Percentiles rank a stretch among this genome's conserved stretches.
Conservation (phyloP, 2,113 vertebrate genomes). For the Mormyrus iriodes region DNA sequence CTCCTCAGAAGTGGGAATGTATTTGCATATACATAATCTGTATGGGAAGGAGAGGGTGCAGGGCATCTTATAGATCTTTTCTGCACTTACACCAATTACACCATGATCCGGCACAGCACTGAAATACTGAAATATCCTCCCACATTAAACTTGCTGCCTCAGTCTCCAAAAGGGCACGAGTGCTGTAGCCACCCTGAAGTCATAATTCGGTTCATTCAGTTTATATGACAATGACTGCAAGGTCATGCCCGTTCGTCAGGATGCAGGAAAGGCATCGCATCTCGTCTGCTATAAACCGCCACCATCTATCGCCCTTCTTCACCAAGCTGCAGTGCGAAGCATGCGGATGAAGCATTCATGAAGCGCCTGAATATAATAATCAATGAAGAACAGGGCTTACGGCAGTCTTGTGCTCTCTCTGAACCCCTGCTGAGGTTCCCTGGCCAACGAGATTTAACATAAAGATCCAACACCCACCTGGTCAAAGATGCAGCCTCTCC, state of each 20-base stretch:
- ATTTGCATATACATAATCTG: background rate
- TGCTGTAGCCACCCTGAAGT: background rate
- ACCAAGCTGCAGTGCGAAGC: background rate
- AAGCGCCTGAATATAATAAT: background rate
- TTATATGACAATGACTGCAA: background rate
- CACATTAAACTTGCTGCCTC: background rate
- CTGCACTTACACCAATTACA: background rate
- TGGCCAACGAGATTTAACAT: background rate
- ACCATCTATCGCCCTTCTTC: background rate
- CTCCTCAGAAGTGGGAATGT: background rate
- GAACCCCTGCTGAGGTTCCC: background rate
- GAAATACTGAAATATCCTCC: background rate
- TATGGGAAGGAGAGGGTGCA: background rate
- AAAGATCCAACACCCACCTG: background rate
- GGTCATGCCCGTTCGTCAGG: background rate
- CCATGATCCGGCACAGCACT: background rate
- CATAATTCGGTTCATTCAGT: background rate
- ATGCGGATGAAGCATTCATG: background rate
- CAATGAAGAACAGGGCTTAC: background rate
- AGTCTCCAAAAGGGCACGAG: background rate
- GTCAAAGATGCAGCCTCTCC: background rate
- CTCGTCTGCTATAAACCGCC: background rate
- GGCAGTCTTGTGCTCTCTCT: background rate
- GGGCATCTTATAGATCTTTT: background rate
- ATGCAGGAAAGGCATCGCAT: background rate